Evolutionary conservation across 2,113 vertebrate species (phyloP).

Genomic region (Phycodurus eques): DNA sequence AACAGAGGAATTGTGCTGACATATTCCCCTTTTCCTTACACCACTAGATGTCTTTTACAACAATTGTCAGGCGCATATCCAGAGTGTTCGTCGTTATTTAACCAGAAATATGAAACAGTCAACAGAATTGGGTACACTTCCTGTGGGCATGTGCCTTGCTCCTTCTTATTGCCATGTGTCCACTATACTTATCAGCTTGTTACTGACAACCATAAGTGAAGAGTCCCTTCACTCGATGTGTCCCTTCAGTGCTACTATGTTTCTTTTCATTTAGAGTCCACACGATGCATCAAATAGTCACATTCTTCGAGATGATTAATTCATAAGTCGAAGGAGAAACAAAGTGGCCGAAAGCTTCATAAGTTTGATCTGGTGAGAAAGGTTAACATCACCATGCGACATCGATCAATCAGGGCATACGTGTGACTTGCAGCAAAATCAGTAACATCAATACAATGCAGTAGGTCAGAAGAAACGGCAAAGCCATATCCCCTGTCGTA

Average conservation of each 20-base stretch:
- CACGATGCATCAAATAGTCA: background rate
- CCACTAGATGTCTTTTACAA: background rate
- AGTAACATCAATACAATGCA: slow-evolving; percentile 10
- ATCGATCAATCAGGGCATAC: slow-evolving; percentile 1
- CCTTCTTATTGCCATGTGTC: too few species aligned
- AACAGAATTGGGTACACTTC: background rate
- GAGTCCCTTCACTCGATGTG: background rate
- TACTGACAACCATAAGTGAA: background rate
- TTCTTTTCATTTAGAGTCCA: too few species aligned
- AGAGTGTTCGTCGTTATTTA: background rate
- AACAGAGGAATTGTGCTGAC: background rate
- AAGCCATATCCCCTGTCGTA: slow-evolving; percentile 7
- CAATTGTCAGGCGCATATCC: background rate
- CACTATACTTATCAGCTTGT: background rate
- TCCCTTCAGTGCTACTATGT: too few species aligned
- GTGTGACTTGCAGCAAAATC: slow-evolving; percentile 13
- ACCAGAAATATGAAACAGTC: background rate
- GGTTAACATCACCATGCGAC: background rate
- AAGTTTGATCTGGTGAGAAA: background rate
- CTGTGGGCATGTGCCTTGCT: background rate
- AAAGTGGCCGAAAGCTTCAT: background rate
- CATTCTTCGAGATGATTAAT: background rate
- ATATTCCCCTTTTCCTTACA: background rate
- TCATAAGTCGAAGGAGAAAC: background rate
- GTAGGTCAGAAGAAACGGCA: slow-evolving; percentile 8